A percentile compares a stretch with the other conserved stretches of the same genome.
phyloP scores from a whole-genome alignment of 1,140 invertebrate species.

The Propsilocerus akamusi region DNA sequence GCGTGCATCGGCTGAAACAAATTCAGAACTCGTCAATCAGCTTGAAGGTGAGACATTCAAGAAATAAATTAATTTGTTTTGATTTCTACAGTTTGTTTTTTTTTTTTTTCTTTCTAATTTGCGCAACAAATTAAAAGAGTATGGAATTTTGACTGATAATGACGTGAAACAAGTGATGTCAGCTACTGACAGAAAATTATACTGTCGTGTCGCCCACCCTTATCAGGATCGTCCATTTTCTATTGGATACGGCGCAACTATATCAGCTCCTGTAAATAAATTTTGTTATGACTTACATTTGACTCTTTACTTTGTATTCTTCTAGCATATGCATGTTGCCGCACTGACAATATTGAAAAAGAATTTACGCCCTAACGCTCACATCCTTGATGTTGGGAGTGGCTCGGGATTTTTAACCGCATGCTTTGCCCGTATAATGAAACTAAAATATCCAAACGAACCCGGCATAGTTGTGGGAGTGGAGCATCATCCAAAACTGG shows the following conservation, averaged over 20 bases:
- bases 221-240: conserved; percentile 82
- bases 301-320: no score
- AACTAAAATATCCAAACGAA: conserved; percentile 28
- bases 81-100: conserved; percentile 6
- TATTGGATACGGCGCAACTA: conserved; percentile 82
- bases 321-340: conserved; percentile 98
- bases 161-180: conserved; percentile 69
- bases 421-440: conserved; percentile 54
- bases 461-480: conserved; percentile 65
- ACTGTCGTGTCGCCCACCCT: conserved; percentile 41
- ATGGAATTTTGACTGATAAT: conserved; percentile 66
- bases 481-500: conserved; percentile 80
- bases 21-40: conserved; percentile 68
- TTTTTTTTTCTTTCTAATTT: conserved; percentile 27
- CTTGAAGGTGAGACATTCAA: conserved; percentile 42
- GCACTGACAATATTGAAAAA: conserved; percentile 77
- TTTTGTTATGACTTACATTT: no score
- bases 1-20: conserved; percentile 66
- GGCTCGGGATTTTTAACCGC: conserved; percentile 90
- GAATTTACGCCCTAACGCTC: conserved; percentile 58
- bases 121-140: no score
- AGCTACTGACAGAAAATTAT: conserved; percentile 68
- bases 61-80: conserved; percentile 1
- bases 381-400: conserved; percentile 85
- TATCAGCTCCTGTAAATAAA: conserved; percentile 92